Conservation (phyloP, 2,113 vertebrate species). For the Paedocypris sp. region DNA sequence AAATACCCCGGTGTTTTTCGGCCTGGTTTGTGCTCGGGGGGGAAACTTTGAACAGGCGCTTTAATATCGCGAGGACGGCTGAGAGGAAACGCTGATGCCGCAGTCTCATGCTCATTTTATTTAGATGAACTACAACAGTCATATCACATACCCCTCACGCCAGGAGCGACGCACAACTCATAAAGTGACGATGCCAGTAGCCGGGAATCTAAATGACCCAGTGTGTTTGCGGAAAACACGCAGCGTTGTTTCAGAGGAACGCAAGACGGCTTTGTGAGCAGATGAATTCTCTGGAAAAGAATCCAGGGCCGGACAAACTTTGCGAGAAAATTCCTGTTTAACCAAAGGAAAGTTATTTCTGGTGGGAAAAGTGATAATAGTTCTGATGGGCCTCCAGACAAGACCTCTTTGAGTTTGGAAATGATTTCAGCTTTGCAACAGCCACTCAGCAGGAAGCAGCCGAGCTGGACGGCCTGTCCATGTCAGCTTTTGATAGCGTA, state of each 20-base stretch:
- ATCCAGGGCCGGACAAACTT: not conserved
- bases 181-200: constrained; percentile 47
- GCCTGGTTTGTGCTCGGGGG: constrained; percentile 25
- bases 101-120: constrained; percentile 54
- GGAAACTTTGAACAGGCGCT: constrained; percentile 52
- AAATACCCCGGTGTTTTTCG: constrained; percentile 25
- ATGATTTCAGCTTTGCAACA: constrained; percentile 28
- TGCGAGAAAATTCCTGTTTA: constrained; percentile 15
- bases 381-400: too few relatives aligned
- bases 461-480: constrained; percentile 32
- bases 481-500: constrained; percentile 49
- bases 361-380: too few relatives aligned
- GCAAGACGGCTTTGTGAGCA: not conserved
- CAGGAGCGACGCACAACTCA: constrained; percentile 50
- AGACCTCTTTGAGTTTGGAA: constrained; percentile 20
- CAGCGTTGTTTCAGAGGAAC: constrained; percentile 1
- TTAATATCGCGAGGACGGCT: constrained; percentile 51
- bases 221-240: constrained; percentile 2
- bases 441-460: constrained; percentile 14
- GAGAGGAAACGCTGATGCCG: constrained; percentile 53
- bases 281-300: not conserved
- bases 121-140: constrained; percentile 56
- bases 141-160: constrained; percentile 50
- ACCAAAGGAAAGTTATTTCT: too few relatives aligned
- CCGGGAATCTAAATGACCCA: constrained; percentile 15